Conservation (phyloP, 2,797 vertebrate species). For the Bufotes viridis region DNA sequence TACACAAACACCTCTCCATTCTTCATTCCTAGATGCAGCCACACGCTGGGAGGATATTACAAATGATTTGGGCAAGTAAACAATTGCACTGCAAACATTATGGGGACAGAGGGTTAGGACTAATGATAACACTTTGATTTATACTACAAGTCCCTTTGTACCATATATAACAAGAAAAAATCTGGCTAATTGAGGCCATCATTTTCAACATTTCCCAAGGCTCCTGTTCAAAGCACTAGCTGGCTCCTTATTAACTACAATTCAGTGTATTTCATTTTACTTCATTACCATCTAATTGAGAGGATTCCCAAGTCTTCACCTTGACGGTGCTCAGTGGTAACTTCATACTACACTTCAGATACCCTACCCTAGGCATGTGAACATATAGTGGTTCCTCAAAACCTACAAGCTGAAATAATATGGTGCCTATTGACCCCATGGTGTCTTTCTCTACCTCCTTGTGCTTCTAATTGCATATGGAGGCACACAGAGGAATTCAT, state of each 20-base stretch:
- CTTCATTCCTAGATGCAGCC: not conserved
- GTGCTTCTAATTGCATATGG: no score
- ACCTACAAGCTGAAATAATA: no score
- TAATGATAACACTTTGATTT: not conserved
- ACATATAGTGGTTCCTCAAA: no score
- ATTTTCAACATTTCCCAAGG: not conserved
- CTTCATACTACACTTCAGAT: not conserved
- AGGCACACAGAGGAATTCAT: no score
- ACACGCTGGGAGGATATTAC: not conserved
- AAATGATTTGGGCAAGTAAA: not conserved
- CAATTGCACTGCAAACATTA: not conserved
- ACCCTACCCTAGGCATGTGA: no score
- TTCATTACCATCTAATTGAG: slow-evolving; percentile 9
- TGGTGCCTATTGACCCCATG: no score
- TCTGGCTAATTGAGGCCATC: not conserved
- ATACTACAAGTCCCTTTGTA: slow-evolving; percentile 5
- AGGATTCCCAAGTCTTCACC: not conserved
- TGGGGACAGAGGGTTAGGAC: not conserved
- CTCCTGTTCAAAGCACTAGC: not conserved
- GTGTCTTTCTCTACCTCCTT: no score
- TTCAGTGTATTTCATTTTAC: not conserved
- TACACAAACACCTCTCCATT: not conserved
- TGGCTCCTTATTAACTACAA: not conserved
- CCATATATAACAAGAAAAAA: slow-evolving; percentile 7
- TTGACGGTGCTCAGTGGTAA: not conserved